Evolutionary conservation across 2,888 invertebrate genomes (phyloP), one percentile per base, ranked within the genome.

Genomic region (Calliopum simillimum): DNA sequence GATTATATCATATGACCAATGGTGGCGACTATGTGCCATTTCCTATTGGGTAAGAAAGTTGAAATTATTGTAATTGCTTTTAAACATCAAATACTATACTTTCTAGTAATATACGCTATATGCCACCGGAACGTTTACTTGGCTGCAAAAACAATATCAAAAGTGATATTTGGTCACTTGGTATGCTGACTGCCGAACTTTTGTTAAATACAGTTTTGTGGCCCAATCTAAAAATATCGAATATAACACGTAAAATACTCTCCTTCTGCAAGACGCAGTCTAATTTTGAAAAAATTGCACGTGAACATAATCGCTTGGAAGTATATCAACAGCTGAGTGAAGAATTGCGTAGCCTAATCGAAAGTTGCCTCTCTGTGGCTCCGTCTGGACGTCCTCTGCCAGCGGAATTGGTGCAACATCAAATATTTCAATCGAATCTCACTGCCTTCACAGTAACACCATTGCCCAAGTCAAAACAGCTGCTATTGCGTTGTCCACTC

Each of bases 111-210:
- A 91, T 94, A 65, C 91, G 91, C 76, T 96, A 95, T 80, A 89
- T 92, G 73, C 92, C 96, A 23, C 96, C 96, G 0, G 96, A 96
- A 87, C 90, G 93, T 47, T 91, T 94, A 77, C 81, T 94, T 3
- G 89, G 89, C 1, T 76, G 80, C 65, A 90, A 90, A 33, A 89
- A 90, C 65, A 93, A 94, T 62, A 90, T 91, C 0, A 93, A 95
- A 84, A 92, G 92, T 19, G 99, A 99, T 86, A 89, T 97, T 41
- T 99, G 99, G 99, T 92, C 96, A 1, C 87, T 97, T 71, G 99
- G 97, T n/a, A 92, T 99, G 71, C 91, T 98, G 71, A 84, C 98
- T 44, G 88, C 94, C 0, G 97, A 98, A 86, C 85, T 95, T 4
- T 87, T 93, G 71, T 86, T 96, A 51, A 90, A 91, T 68, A 89